Conservation (phyloP, 23 tunicate genomes). For the Styela plicata region DNA sequence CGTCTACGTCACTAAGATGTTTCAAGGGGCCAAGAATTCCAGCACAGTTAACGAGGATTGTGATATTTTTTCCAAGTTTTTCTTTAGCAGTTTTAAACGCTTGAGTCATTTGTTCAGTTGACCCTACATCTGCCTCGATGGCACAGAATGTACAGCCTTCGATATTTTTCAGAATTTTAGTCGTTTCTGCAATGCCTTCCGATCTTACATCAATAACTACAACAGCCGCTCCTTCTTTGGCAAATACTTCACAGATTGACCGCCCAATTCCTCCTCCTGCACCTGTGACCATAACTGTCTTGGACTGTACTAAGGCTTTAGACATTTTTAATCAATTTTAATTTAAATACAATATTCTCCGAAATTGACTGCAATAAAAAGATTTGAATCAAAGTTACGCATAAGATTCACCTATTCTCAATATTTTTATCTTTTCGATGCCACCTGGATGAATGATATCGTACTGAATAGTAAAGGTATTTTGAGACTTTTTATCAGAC, state of each 20-base stretch:
- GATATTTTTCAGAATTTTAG: background rate
- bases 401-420: too few species aligned
- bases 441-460: too few species aligned
- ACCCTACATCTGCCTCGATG: background rate
- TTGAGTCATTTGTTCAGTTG: background rate
- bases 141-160: background rate
- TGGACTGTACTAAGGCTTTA: background rate
- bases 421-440: too few species aligned
- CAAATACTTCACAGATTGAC: background rate
- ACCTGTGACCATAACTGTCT: background rate
- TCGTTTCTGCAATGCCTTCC: background rate
- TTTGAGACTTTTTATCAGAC: too few species aligned
- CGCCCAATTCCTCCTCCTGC: background rate
- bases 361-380: too few species aligned
- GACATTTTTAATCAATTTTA: too few species aligned
- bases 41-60: constrained; percentile 43
- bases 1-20: constrained; percentile 4
- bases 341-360: too few species aligned
- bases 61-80: constrained; percentile 11
- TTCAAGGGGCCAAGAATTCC: too few species aligned
- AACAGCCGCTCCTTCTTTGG: background rate
- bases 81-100: background rate
- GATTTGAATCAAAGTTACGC: too few species aligned
- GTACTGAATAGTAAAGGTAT: too few species aligned
- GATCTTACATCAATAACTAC: background rate